Base-by-base conservation (phyloP, 2,113 vertebrate species). In the Channa maculata region DNA sequence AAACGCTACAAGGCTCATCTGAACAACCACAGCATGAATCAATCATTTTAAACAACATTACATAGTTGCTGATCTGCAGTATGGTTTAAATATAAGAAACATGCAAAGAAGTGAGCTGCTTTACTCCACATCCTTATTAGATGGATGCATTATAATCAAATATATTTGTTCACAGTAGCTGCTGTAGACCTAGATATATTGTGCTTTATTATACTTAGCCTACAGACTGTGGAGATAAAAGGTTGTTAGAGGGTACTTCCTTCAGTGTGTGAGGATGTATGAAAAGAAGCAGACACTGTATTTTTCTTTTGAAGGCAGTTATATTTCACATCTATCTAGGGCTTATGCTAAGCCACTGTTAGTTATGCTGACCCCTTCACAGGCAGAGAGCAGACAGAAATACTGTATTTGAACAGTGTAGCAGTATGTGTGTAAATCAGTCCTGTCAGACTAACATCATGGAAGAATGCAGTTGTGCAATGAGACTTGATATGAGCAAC, bases 341-440 rank as follows among this genome's bases (percentile, higher is more conserved):
- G 82, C 49, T 74, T 45, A 72, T 66, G 58, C 52, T 34, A 72
- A 76, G 60, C n/a, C 12, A 36, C 62, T 43, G 78, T 88, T 53
- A 76, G 64, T 80, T 79, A 71, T 71, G 52, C 59, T 71, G 72
- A 71, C 83, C 57, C 69, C 14, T 33, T 45, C 39, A 11, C 38
- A 38, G 73, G 68, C 62, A 59, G 38, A 78, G 33, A 59, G 41
- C 60, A 57, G 58, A 80, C 33, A 5, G 7, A 67, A 65, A 45
- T 24, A 24, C 24, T 24, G 24, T 53, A 41, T 82, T 75, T 65
- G 66, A 61, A 44, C 46, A 48, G 34, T 46, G 45, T 60, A 66
- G 12, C n/a, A 41, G 46, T 44, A 36, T 43, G n/a, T 54, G 48
- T 51, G 50, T 75, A 63, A 79, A 77, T 76, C 71, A 64, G 52